These are phyloP conservation scores for Lepus americanus DNA, from an alignment of 2,113 vertebrate species.

Conservation along the genomic window DNA sequence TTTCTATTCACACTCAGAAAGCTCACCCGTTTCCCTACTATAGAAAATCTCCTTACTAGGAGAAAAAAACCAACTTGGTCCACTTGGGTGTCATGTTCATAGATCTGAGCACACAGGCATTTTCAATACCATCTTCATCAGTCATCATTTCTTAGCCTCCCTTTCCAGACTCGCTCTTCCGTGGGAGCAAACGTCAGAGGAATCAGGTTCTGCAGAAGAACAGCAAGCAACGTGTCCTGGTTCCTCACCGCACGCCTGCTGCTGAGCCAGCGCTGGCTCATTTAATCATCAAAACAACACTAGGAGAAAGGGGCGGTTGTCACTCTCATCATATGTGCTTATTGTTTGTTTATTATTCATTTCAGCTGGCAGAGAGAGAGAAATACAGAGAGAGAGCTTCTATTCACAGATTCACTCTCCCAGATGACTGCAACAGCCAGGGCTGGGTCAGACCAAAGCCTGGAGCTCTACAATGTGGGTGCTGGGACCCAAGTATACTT, in stretches of 20 bases:
- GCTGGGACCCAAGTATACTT: too few species aligned
- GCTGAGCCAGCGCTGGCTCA: background rate
- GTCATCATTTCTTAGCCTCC: conserved; percentile 38
- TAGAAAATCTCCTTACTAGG: background rate
- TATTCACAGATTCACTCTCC: too few species aligned
- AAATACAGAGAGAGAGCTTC: too few species aligned
- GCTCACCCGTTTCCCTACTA: background rate
- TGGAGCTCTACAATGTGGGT: too few species aligned
- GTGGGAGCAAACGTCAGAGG: background rate
- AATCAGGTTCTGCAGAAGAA: background rate
- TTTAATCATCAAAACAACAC: background rate
- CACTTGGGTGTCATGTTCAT: background rate
- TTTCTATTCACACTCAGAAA: conserved; percentile 46
- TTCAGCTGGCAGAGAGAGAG: too few species aligned
- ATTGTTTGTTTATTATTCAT: too few species aligned
- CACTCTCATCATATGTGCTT: background rate
- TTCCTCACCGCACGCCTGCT: background rate
- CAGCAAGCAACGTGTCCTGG: background rate
- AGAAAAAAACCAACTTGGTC: background rate
- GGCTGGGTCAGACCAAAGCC: too few species aligned
- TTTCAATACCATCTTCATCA: conserved; percentile 38
- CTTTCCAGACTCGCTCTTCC: background rate
- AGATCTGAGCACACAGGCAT: background rate
- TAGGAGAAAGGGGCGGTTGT: background rate
- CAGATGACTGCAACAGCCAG: too few species aligned